phyloP scores from a whole-genome alignment of 1,140 invertebrate species.

The Scaptomyza hsui region DNA sequence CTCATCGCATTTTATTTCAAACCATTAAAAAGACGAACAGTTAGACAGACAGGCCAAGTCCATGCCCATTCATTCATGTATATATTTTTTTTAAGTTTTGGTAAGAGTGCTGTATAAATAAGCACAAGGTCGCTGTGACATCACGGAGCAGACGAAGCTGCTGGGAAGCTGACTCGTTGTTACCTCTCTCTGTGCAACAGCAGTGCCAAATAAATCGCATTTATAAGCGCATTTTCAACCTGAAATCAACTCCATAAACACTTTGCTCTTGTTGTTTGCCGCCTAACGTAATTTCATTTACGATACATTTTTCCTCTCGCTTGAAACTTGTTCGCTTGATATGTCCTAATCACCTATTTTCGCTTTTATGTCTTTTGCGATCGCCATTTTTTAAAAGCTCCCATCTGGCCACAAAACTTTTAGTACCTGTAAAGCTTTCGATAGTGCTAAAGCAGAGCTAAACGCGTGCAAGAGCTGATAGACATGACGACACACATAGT shows the following conservation, averaged over 20 bases:
- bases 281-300: constrained; percentile 52
- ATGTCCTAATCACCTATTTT: constrained; percentile 75
- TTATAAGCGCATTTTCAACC: constrained; percentile 40
- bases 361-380: constrained; percentile 38
- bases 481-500: too few species aligned
- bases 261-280: constrained; percentile 1
- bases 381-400: constrained; percentile 47
- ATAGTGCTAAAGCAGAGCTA: not conserved
- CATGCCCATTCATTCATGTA: constrained; percentile 53
- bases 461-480: not conserved
- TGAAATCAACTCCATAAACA: constrained; percentile 26
- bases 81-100: constrained; percentile 68
- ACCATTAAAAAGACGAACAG: constrained; percentile 6
- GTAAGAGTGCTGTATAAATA: constrained; percentile 59
- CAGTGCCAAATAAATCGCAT: constrained; percentile 65
- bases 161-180: constrained; percentile 44
- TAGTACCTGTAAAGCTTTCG: constrained; percentile 35
- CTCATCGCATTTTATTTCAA: constrained; percentile 58
- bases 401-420: constrained; percentile 36
- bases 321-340: constrained; percentile 60
- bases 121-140: constrained; percentile 66
- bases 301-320: constrained; percentile 75
- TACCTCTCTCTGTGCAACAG: constrained; percentile 18
- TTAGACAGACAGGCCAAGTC: constrained; percentile 6
- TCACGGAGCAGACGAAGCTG: constrained; percentile 37